These are phyloP conservation scores for Rhinoraja longicauda DNA, from an alignment of 2,797 vertebrate genomes.

Conservation along the genomic window DNA sequence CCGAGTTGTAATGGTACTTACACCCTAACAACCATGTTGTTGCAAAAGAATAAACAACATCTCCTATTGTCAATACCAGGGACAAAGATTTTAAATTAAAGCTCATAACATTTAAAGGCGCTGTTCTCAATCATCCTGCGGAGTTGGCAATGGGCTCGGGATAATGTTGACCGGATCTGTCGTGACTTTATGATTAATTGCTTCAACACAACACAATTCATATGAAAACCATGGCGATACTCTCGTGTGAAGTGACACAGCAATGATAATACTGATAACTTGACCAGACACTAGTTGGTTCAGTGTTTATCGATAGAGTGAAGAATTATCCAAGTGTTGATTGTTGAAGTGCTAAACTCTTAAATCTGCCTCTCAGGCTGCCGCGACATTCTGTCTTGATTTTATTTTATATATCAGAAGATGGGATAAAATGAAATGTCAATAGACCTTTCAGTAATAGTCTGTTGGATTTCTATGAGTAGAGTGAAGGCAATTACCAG, in stretches of 20 bases:
- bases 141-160: neutral
- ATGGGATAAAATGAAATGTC: neutral
- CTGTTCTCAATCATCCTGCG: neutral
- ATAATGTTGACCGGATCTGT: slow-evolving; percentile 24
- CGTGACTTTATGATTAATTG: neutral
- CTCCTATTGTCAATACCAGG: neutral
- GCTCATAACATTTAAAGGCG: slow-evolving; percentile 30
- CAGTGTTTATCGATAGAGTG: neutral
- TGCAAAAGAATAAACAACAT: slow-evolving; percentile 22
- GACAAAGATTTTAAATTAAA: slow-evolving; percentile 29
- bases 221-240: too few species aligned
- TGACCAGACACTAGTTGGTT: neutral
- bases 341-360: neutral
- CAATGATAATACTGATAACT: neutral
- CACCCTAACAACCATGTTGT: slow-evolving; percentile 3
- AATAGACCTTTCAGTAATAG: neutral
- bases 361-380: neutral
- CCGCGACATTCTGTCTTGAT: neutral
- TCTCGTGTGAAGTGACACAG: neutral
- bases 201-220: neutral
- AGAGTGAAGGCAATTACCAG: neutral
- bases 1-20: slow-evolving; percentile 7
- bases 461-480: neutral
- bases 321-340: neutral
- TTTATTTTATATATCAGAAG: neutral